These are phyloP conservation scores for Papilio protenor DNA, from an alignment of 2,888 invertebrate genomes.

Conservation along the genomic window DNA sequence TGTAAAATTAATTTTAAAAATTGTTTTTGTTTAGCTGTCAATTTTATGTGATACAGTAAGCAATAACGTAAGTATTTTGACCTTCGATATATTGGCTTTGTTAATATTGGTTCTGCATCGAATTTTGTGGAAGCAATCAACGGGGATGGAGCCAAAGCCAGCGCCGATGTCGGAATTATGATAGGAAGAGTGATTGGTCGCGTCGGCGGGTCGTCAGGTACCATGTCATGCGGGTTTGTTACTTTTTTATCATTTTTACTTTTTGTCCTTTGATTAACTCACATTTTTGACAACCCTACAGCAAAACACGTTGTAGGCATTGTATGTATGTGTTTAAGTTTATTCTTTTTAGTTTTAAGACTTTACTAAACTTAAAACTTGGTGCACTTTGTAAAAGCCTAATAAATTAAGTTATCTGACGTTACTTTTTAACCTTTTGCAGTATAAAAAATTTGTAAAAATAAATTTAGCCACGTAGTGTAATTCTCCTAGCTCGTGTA, in stretches of 20 bases:
- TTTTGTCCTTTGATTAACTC: constrained; percentile 1
- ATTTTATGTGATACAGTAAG: not conserved
- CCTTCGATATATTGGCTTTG: not conserved
- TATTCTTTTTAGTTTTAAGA: too few species aligned
- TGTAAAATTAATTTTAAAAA: too few species aligned
- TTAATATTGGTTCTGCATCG: constrained; percentile 15
- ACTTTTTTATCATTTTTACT: not conserved
- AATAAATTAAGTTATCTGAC: too few species aligned
- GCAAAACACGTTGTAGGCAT: too few species aligned
- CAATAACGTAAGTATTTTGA: constrained; percentile 6
- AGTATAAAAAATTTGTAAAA: not conserved
- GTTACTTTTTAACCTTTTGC: not conserved
- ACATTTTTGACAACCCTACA: too few species aligned
- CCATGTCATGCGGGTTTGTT: not conserved
- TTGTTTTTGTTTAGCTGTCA: too few species aligned
- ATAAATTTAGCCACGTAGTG: not conserved
- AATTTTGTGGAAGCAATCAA: constrained; percentile 18
- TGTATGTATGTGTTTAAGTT: too few species aligned
- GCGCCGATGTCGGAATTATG: constrained; percentile 6
- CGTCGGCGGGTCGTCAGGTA: not conserved
- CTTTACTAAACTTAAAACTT: too few species aligned
- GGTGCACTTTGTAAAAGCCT: too few species aligned
- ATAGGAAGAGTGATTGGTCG: constrained; percentile 8
- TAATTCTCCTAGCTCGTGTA: too few species aligned
- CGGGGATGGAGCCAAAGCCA: constrained; percentile 4